Conservation (phyloP, 2,113 vertebrate genomes). For the Gobio gobio region DNA sequence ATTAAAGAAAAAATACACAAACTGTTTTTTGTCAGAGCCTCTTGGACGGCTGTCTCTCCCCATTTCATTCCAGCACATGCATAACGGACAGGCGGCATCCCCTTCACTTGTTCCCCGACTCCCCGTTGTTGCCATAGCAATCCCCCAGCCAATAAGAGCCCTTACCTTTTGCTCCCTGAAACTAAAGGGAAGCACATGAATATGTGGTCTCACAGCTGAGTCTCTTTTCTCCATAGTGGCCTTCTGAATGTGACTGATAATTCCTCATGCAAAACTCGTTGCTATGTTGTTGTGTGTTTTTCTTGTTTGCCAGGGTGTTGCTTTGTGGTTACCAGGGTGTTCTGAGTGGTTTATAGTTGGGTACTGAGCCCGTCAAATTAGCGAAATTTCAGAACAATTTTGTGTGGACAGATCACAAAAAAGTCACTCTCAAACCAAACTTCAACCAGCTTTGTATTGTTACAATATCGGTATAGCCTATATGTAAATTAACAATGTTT, state of each 20-base stretch:
- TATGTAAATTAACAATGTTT: no score
- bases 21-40: not conserved
- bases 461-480: no score
- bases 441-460: no score
- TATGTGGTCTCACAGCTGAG: slow-evolving; percentile 27
- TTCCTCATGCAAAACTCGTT: no score
- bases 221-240: not conserved
- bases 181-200: slow-evolving; percentile 45
- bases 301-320: not conserved
- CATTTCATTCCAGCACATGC: slow-evolving; percentile 50
- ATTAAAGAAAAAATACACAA: not conserved
- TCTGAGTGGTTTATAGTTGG: not conserved
- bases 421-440: no score
- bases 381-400: not conserved
- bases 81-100: slow-evolving; percentile 27
- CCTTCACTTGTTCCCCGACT: slow-evolving; percentile 46
- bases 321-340: not conserved
- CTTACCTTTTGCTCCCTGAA: slow-evolving; percentile 54
- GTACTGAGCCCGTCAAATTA: no score
- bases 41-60: not conserved
- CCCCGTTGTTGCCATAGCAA: slow-evolving; percentile 57
- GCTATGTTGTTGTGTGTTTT: no score
- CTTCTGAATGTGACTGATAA: not conserved
- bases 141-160: slow-evolving; percentile 58
- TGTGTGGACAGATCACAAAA: not conserved